phyloP scores from a whole-genome alignment of 2,888 invertebrate species.

The Oscheius myriophilus region DNA sequence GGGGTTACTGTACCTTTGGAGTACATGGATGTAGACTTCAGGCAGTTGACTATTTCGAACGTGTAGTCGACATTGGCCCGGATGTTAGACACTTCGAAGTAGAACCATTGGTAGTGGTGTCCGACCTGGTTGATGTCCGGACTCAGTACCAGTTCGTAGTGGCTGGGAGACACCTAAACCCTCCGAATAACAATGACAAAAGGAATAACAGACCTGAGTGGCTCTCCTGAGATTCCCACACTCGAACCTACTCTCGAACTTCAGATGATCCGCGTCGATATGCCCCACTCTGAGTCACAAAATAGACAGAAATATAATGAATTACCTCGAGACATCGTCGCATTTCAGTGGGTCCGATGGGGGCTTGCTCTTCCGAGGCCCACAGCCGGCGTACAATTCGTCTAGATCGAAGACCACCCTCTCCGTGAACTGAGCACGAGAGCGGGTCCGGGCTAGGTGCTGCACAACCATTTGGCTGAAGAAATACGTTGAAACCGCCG shows the following conservation, averaged over 20 bases:
- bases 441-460: slow-evolving; percentile 79
- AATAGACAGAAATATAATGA: background rate
- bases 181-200: background rate
- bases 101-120: slow-evolving; percentile 87
- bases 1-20: slow-evolving; percentile 78
- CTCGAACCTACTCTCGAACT: slow-evolving; percentile 87
- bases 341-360: slow-evolving; percentile 18
- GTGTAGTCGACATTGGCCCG: slow-evolving; percentile 79
- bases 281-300: slow-evolving; percentile 31
- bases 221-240: slow-evolving; percentile 85
- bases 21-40: slow-evolving; percentile 86
- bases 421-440: slow-evolving; percentile 76
- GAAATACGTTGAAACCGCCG: background rate
- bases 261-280: slow-evolving; percentile 73
- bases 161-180: slow-evolving; percentile 79
- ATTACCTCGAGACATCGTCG: slow-evolving; percentile 30
- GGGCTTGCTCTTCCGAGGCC: slow-evolving; percentile 12
- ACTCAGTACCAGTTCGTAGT: slow-evolving; percentile 84
- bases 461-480: slow-evolving; percentile 75
- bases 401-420: slow-evolving; percentile 82
- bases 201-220: slow-evolving; percentile 78
- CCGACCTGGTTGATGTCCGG: slow-evolving; percentile 83
- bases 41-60: slow-evolving; percentile 88
- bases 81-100: slow-evolving; percentile 84
- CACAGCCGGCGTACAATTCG: slow-evolving; percentile 69